Conservation (phyloP, 2,888 invertebrate species). For the Linnaemya tessellans region DNA sequence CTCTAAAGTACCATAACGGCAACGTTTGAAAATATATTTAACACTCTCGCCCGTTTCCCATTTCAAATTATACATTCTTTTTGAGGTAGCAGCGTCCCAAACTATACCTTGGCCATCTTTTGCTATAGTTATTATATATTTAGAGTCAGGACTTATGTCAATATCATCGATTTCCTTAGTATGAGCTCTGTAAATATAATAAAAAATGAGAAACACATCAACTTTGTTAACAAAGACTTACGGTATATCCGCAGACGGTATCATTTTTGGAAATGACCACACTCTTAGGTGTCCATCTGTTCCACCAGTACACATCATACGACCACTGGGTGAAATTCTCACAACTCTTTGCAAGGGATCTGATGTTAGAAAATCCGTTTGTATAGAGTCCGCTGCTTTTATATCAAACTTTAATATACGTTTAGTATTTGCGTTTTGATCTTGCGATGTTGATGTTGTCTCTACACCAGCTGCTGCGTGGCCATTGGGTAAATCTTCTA, state of each 20-base stretch:
- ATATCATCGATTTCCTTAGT: constrained; percentile 96
- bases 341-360: constrained; percentile 95
- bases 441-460: constrained; percentile 67
- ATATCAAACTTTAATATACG: constrained; percentile 88
- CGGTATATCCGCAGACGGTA: constrained; percentile 87
- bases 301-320: constrained; percentile 95
- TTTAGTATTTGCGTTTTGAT: constrained; percentile 82
- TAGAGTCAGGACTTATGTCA: constrained; percentile 93
- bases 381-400: constrained; percentile 90
- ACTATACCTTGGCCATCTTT: constrained; percentile 93
- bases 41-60: constrained; percentile 90
- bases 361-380: constrained; percentile 90
- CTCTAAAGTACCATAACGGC: constrained; percentile 90
- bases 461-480: constrained; percentile 70
- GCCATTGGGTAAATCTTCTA: constrained; percentile 80
- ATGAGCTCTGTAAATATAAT: constrained; percentile 85
- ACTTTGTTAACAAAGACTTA: constrained; percentile 61
- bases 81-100: constrained; percentile 89
- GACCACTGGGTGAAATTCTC: constrained; percentile 89
- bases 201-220: background rate
- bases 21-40: constrained; percentile 93
- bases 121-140: constrained; percentile 91
- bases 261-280: constrained; percentile 94
- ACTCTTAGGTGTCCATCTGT: constrained; percentile 93
- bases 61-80: constrained; percentile 87